These are phyloP conservation scores for Myotis myotis DNA, from an alignment of 2,797 vertebrate genomes.

Conservation along the genomic window DNA sequence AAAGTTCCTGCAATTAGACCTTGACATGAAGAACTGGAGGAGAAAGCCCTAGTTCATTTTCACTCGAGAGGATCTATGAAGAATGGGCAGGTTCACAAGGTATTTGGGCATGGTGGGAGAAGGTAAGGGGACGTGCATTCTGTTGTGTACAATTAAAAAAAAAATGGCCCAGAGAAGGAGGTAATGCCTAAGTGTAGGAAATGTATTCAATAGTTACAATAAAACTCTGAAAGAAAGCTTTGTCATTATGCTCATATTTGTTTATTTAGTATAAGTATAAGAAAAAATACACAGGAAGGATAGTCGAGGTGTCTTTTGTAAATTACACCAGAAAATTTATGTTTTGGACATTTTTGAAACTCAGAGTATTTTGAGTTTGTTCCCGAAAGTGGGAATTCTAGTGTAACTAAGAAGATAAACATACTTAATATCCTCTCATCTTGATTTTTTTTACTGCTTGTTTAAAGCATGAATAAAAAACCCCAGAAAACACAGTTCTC, in stretches of 20 bases:
- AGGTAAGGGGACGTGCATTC: not conserved
- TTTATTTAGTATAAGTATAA: not conserved
- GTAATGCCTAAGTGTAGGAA: not conserved
- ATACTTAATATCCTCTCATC: not conserved
- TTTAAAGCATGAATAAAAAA: not conserved
- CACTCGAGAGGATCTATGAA: not conserved
- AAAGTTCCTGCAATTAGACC: not conserved
- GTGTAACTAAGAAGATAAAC: constrained; percentile 3
- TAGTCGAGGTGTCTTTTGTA: not conserved
- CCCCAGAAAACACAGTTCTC: not conserved
- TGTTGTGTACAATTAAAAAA: not conserved
- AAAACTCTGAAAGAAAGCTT: constrained; percentile 1
- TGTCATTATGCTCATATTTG: not conserved
- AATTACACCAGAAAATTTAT: not conserved
- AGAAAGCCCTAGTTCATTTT: not conserved
- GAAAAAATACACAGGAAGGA: not conserved
- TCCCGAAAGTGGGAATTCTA: not conserved
- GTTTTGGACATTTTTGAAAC: constrained; percentile 7
- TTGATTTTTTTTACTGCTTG: not conserved
- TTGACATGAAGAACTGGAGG: not conserved
- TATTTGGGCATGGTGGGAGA: not conserved
- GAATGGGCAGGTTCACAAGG: not conserved
- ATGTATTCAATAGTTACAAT: not conserved
- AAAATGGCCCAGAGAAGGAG: not conserved
- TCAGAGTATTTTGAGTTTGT: not conserved